These are phyloP conservation scores for Calliopum simillimum DNA, from an alignment of 2,888 invertebrate genomes.

Conservation along the genomic window DNA sequence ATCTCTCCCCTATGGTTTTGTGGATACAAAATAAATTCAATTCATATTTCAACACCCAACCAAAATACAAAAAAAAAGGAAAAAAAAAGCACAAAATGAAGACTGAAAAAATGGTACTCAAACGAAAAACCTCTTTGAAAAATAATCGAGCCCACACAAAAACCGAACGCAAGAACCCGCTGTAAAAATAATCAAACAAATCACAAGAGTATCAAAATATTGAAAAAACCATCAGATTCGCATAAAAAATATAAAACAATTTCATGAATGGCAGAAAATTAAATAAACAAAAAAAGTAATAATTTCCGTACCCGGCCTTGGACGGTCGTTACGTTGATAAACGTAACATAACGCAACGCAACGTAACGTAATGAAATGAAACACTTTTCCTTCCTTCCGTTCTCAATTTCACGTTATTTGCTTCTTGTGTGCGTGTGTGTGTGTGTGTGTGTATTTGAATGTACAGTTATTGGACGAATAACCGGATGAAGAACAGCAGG, in stretches of 20 bases:
- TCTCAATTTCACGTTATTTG: not conserved
- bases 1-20: too few species aligned
- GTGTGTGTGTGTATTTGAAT: not conserved
- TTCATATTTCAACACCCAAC: not conserved
- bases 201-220: not conserved
- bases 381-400: constrained; percentile 7
- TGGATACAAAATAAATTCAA: constrained; percentile 10
- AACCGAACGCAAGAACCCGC: not conserved
- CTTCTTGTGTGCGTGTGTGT: not conserved
- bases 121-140: not conserved
- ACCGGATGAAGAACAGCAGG: not conserved
- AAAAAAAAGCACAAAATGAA: not conserved
- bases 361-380: constrained; percentile 3
- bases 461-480: not conserved
- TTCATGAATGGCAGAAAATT: not conserved
- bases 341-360: not conserved
- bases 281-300: not conserved
- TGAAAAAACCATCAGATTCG: not conserved
- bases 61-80: not conserved
- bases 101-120: not conserved
- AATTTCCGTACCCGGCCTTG: constrained; percentile 5
- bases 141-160: not conserved
- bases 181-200: not conserved
- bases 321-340: not conserved
- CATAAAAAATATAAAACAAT: not conserved